Conservation (phyloP, 2,797 vertebrate species). For the Cryptoblepharus egeriae region DNA sequence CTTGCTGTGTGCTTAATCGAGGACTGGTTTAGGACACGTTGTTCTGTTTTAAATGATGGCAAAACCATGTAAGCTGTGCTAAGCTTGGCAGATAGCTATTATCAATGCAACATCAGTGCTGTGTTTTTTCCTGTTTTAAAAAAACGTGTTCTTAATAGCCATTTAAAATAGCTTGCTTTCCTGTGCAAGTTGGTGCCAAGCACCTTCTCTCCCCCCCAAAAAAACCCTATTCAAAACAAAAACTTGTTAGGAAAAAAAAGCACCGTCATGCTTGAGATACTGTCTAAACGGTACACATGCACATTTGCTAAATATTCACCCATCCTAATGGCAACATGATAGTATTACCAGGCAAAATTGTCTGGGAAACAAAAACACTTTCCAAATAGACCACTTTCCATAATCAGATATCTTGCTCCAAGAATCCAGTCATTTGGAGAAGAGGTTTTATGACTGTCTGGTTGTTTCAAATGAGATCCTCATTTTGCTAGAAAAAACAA, state of each 20-base stretch:
- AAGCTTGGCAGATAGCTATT: slow-evolving; percentile 62
- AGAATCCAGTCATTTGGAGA: neutral
- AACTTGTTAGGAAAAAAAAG: slow-evolving; percentile 56
- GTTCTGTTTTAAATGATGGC: slow-evolving; percentile 56
- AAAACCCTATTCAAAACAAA: slow-evolving; percentile 44
- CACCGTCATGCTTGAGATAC: slow-evolving; percentile 40
- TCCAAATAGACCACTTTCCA: neutral
- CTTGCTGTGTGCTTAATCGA: slow-evolving; percentile 43
- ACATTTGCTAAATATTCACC: slow-evolving; percentile 22
- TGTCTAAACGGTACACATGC: slow-evolving; percentile 28
- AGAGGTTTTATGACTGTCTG: neutral
- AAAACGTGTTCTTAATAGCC: slow-evolving; percentile 73
- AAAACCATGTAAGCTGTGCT: slow-evolving; percentile 46
- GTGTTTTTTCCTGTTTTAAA: slow-evolving; percentile 76
- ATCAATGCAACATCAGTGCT: slow-evolving; percentile 64
- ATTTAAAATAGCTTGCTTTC: slow-evolving; percentile 77
- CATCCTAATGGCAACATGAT: neutral
- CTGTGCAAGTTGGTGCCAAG: slow-evolving; percentile 66
- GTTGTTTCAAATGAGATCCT: neutral
- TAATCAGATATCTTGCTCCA: slow-evolving; percentile 3
- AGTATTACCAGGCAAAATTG: slow-evolving; percentile 21
- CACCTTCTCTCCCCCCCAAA: slow-evolving; percentile 50
- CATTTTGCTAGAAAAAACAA: neutral
- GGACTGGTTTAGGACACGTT: slow-evolving; percentile 45
- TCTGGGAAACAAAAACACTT: neutral